phyloP scores from a whole-genome alignment of 2,113 vertebrate genomes.

The Neotragus moschatus region DNA sequence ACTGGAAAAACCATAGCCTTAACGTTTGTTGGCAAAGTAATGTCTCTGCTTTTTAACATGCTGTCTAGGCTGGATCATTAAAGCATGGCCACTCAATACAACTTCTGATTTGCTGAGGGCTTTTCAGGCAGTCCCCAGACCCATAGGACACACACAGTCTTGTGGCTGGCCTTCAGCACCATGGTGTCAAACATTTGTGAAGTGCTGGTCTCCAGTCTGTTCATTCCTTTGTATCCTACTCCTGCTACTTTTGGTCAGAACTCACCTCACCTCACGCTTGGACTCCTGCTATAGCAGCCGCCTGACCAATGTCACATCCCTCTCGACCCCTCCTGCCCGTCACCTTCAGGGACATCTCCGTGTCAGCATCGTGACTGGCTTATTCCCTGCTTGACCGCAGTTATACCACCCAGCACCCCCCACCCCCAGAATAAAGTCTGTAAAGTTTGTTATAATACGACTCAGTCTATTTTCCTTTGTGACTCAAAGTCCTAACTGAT shows the following conservation, averaged over 20 bases:
- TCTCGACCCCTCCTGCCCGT: accelerated
- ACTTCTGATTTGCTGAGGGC: neutral
- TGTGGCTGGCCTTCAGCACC: neutral
- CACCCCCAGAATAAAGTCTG: neutral
- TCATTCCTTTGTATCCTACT: neutral
- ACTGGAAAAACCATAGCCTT: neutral
- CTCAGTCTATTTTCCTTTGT: neutral
- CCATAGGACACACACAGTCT: neutral
- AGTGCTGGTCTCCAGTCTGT: neutral
- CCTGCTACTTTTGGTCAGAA: neutral
- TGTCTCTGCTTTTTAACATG: neutral
- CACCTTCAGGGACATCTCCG: neutral
- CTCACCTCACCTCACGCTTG: neutral
- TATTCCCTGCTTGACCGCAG: neutral
- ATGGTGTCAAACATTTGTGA: neutral
- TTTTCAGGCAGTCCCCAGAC: neutral
- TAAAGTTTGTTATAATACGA: neutral
- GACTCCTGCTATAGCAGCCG: neutral
- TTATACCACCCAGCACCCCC: neutral
- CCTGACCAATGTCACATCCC: neutral
- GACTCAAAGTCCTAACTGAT: neutral
- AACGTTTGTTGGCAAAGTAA: neutral
- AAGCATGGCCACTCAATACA: neutral
- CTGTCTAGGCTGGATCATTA: neutral
- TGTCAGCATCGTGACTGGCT: neutral